phyloP scores from a whole-genome alignment of 2,888 invertebrate genomes.

The Ethmia dodecea region DNA sequence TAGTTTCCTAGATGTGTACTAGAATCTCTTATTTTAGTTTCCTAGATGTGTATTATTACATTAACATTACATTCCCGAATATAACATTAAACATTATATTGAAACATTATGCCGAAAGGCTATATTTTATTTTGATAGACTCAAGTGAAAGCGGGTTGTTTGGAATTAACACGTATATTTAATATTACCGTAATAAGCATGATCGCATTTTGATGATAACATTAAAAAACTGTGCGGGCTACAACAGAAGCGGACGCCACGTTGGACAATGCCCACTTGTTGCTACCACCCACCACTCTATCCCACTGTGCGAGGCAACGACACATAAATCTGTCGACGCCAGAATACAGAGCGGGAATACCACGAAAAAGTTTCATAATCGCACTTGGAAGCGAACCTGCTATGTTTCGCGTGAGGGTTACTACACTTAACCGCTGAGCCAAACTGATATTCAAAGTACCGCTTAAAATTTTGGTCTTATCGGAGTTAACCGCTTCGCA shows the following conservation, averaged over 20 bases:
- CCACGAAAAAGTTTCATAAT: neutral
- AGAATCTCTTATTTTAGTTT: too few relatives aligned
- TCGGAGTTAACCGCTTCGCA: slow-evolving; percentile 4
- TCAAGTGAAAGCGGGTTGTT: too few relatives aligned
- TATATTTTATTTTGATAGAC: too few relatives aligned
- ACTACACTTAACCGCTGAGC: slow-evolving; percentile 16
- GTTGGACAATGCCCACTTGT: slow-evolving; percentile 63
- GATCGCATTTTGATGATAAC: too few relatives aligned
- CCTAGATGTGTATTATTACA: too few relatives aligned
- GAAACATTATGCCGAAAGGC: too few relatives aligned
- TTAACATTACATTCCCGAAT: too few relatives aligned
- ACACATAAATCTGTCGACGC: slow-evolving; percentile 34
- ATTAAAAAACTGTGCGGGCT: slow-evolving; percentile 49
- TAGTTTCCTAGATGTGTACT: too few relatives aligned
- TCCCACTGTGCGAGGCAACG: slow-evolving; percentile 48
- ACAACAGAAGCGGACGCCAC: slow-evolving; percentile 67
- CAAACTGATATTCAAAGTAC: neutral
- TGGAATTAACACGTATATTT: too few relatives aligned
- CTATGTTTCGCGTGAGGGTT: neutral
- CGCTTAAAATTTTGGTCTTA: slow-evolving; percentile 20
- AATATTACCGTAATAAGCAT: too few relatives aligned
- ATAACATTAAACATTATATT: too few relatives aligned
- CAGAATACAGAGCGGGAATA: slow-evolving; percentile 42
- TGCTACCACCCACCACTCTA: slow-evolving; percentile 65
- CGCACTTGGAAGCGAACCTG: slow-evolving; percentile 27